Percentiles rank a stretch among this genome's conserved stretches.
Evolutionary conservation across 2,888 invertebrate species (phyloP).

Genomic region (Dasysyrphus albostriatus): DNA sequence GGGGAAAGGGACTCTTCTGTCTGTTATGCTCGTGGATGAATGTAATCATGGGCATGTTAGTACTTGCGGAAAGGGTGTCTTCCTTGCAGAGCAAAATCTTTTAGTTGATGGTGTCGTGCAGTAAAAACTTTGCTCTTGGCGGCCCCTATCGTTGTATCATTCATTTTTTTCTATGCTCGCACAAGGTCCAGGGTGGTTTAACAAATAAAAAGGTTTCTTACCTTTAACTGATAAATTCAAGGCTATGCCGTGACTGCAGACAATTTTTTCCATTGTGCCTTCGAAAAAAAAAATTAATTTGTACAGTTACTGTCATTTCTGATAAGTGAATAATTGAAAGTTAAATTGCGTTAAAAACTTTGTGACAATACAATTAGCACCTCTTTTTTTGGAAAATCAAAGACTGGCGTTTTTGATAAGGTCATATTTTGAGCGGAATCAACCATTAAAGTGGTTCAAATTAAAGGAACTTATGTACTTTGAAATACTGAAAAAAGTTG

Average conservation of each 20-base stretch:
- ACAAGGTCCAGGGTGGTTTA: slow-evolving; percentile 15
- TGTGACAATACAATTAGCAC: neutral
- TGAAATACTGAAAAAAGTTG: too few relatives aligned
- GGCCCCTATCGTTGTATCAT: slow-evolving; percentile 17
- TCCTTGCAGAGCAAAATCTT: slow-evolving; percentile 41
- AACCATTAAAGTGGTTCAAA: too few relatives aligned
- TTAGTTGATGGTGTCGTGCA: slow-evolving; percentile 17
- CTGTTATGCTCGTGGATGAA: slow-evolving; percentile 55
- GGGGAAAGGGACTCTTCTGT: slow-evolving; percentile 57
- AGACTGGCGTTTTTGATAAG: too few relatives aligned
- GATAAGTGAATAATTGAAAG: slow-evolving; percentile 6
- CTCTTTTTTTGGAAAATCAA: too few relatives aligned
- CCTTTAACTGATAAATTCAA: slow-evolving; percentile 53
- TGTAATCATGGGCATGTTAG: slow-evolving; percentile 61
- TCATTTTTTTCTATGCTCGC: slow-evolving; percentile 13
- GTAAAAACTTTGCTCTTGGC: slow-evolving; percentile 16
- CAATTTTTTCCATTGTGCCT: neutral
- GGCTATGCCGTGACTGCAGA: slow-evolving; percentile 18
- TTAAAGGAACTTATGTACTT: too few relatives aligned
- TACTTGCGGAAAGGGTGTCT: slow-evolving; percentile 35
- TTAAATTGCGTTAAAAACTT: slow-evolving; percentile 6
- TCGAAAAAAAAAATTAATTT: slow-evolving; percentile 12
- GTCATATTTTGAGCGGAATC: neutral
- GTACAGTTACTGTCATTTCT: neutral
- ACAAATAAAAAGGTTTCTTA: slow-evolving; percentile 27